Conservation (phyloP, 2,113 vertebrate species). For the Myrmophylax atrothorax region DNA sequence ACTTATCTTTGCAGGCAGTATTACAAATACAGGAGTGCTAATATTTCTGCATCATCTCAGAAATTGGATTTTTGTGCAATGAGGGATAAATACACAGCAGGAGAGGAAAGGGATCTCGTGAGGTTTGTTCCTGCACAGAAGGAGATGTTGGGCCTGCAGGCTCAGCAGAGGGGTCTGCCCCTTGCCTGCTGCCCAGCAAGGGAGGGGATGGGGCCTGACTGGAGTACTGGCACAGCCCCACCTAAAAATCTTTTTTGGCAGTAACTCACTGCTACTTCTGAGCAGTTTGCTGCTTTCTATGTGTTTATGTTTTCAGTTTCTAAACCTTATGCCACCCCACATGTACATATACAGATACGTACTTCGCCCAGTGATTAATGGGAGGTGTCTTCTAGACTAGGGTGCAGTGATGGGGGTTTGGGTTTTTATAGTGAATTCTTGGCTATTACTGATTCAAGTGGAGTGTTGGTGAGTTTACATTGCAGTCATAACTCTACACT, state of each 20-base stretch:
- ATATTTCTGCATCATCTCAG: not conserved
- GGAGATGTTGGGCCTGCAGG: accelerated
- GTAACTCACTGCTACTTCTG: not conserved
- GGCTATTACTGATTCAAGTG: not conserved
- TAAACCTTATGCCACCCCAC: not conserved
- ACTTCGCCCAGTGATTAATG: not conserved
- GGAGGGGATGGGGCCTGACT: no score
- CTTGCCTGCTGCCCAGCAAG: not conserved
- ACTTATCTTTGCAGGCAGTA: not conserved
- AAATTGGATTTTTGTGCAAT: not conserved
- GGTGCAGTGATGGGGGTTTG: not conserved
- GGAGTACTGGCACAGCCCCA: not conserved
- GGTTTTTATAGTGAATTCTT: not conserved
- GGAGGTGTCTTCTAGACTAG: not conserved
- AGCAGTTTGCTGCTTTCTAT: not conserved
- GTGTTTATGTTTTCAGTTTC: not conserved
- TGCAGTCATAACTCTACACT: not conserved
- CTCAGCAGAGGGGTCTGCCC: not conserved
- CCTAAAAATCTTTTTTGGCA: not conserved
- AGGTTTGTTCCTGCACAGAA: not conserved
- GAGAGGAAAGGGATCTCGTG: not conserved
- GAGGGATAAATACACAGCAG: not conserved
- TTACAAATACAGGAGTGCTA: not conserved
- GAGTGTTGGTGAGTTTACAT: not conserved
- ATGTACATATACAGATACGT: no score